A percentile compares a stretch with the other conserved stretches of the same genome.
These are phyloP conservation scores for Zootermopsis nevadensis DNA, from an alignment of 2,888 invertebrate genomes.

Conservation along the genomic window DNA sequence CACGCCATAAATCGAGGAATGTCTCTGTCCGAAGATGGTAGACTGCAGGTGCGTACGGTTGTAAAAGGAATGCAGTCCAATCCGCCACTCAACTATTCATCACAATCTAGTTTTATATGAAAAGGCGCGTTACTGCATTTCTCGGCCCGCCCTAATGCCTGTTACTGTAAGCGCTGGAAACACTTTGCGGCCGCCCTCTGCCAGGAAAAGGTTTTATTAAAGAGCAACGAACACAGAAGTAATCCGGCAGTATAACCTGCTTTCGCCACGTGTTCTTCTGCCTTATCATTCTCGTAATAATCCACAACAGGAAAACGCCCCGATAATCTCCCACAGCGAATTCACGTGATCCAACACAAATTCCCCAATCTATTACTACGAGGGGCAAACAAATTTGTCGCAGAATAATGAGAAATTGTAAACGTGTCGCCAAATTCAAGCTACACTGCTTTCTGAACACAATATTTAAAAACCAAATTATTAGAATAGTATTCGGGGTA, in stretches of 20 bases:
- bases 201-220: slow-evolving; percentile 23
- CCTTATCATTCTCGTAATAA: slow-evolving; percentile 11
- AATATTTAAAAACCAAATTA: too few species aligned
- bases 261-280: neutral
- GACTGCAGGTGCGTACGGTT: too few species aligned
- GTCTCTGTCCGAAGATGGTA: too few species aligned
- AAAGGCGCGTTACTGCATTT: neutral
- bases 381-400: neutral
- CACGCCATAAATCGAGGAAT: too few species aligned
- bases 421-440: too few species aligned
- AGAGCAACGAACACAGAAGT: neutral
- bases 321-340: neutral
- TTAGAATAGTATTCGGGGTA: too few species aligned
- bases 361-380: neutral
- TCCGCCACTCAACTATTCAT: slow-evolving; percentile 3
- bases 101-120: neutral
- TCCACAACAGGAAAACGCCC: slow-evolving; percentile 6
- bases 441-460: too few species aligned
- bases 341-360: neutral
- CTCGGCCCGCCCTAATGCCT: slow-evolving; percentile 16
- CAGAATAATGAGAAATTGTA: too few species aligned
- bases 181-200: neutral
- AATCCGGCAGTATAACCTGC: neutral
- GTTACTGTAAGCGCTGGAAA: neutral
- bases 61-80: too few species aligned